Conservation (phyloP, 2,888 invertebrate species). For the Archips xylosteana region DNA sequence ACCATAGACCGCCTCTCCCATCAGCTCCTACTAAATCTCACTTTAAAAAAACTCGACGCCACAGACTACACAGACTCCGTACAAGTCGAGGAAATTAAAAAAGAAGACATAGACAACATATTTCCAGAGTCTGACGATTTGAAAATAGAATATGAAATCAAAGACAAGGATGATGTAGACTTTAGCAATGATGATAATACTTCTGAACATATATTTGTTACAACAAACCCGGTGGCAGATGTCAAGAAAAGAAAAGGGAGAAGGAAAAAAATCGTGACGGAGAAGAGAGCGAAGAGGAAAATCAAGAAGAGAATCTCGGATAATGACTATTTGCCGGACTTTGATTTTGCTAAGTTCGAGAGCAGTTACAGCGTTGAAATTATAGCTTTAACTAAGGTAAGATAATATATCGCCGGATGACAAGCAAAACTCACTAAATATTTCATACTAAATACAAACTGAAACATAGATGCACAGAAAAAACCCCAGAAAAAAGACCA, state of each 20-base stretch:
- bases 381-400: slow-evolving; percentile 35
- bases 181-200: slow-evolving; percentile 31
- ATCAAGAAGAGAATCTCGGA: slow-evolving; percentile 32
- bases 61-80: slow-evolving; percentile 22
- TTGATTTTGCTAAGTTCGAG: slow-evolving; percentile 35
- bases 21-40: background rate
- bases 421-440: too few species aligned
- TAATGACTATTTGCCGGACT: slow-evolving; percentile 38
- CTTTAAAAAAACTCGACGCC: slow-evolving; percentile 9
- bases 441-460: too few species aligned
- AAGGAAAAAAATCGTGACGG: slow-evolving; percentile 19
- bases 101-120: slow-evolving; percentile 29
- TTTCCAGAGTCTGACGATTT: slow-evolving; percentile 21
- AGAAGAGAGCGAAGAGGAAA: slow-evolving; percentile 26
- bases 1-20: slow-evolving; percentile 33
- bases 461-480: too few species aligned
- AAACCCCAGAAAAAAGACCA: too few species aligned
- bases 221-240: slow-evolving; percentile 28
- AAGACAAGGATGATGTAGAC: slow-evolving; percentile 21
- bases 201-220: slow-evolving; percentile 31
- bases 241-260: slow-evolving; percentile 25
- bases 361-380: slow-evolving; percentile 34
- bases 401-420: background rate
- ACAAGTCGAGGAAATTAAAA: slow-evolving; percentile 27
- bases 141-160: slow-evolving; percentile 30